These are phyloP conservation scores for Drosophila oshimai DNA, from an alignment of 1,140 invertebrate species.

Conservation along the genomic window DNA sequence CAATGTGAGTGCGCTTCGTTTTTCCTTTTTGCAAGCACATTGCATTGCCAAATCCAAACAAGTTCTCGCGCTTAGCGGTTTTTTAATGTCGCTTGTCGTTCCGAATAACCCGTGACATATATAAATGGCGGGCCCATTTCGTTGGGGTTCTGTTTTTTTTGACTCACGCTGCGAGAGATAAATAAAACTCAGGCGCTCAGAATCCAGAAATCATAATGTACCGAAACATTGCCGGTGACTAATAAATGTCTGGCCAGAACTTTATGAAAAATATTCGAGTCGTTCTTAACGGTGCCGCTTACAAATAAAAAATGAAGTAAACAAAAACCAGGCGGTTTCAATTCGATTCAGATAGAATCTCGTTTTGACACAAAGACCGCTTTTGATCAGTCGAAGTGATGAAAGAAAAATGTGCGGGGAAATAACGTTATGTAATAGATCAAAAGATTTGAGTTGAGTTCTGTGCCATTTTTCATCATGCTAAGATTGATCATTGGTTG, in stretches of 20 bases:
- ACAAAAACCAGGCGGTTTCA: slow-evolving; percentile 3
- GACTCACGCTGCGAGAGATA: slow-evolving; percentile 40
- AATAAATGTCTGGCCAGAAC: slow-evolving; percentile 23
- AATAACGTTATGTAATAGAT: slow-evolving; percentile 22
- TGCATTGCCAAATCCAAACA: slow-evolving; percentile 24
- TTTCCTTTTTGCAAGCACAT: not conserved
- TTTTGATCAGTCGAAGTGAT: slow-evolving; percentile 24
- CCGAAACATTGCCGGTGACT: slow-evolving; percentile 47
- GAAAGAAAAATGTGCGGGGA: slow-evolving; percentile 3
- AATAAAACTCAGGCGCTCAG: slow-evolving; percentile 2
- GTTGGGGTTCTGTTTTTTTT: slow-evolving; percentile 10
- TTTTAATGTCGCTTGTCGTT: slow-evolving; percentile 10
- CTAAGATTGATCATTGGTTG: not conserved
- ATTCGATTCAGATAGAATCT: slow-evolving; percentile 20
- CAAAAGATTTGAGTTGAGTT: slow-evolving; percentile 2
- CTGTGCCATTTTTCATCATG: slow-evolving; percentile 2
- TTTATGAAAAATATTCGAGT: slow-evolving; percentile 38
- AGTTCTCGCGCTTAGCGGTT: slow-evolving; percentile 24
- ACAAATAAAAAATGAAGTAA: slow-evolving; percentile 1
- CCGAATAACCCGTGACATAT: slow-evolving; percentile 34
- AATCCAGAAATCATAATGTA: slow-evolving; percentile 23
- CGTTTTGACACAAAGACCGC: slow-evolving; percentile 15
- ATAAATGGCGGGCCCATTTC: slow-evolving; percentile 15
- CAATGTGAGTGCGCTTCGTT: slow-evolving; percentile 33
- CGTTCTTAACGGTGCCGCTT: slow-evolving; percentile 40